Conservation (phyloP, 2,888 invertebrate species). For the Philaethria dido region DNA sequence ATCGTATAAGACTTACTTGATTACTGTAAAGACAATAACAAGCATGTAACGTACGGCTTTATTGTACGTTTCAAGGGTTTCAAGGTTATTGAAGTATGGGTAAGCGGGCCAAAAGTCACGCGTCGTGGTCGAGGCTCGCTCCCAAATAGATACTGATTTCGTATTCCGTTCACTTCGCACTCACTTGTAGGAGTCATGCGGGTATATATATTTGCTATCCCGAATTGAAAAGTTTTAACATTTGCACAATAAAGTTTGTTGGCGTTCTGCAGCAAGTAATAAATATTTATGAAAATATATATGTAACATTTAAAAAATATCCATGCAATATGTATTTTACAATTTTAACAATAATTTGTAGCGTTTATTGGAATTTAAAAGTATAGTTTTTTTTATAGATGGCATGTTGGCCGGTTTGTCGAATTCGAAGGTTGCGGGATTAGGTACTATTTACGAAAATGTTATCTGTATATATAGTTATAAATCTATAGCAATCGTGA, state of each 20-base stretch:
- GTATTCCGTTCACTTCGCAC: constrained; percentile 1
- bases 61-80: not conserved
- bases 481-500: no score
- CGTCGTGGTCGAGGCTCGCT: constrained; percentile 5
- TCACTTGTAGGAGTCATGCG: constrained; percentile 19
- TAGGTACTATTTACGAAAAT: no score
- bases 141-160: constrained; percentile 17
- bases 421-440: no score
- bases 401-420: no score
- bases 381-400: no score
- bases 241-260: constrained; percentile 1
- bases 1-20: no score
- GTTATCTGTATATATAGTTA: no score
- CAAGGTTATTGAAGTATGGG: not conserved
- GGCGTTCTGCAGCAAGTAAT: not conserved
- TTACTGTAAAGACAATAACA: not conserved
- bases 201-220: constrained; percentile 3
- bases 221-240: not conserved
- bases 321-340: no score
- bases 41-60: not conserved
- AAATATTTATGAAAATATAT: no score
- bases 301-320: no score
- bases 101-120: constrained; percentile 22
- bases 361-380: no score
- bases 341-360: no score